These are phyloP conservation scores for Nezara viridula DNA, from an alignment of 2,888 invertebrate genomes.

Conservation along the genomic window DNA sequence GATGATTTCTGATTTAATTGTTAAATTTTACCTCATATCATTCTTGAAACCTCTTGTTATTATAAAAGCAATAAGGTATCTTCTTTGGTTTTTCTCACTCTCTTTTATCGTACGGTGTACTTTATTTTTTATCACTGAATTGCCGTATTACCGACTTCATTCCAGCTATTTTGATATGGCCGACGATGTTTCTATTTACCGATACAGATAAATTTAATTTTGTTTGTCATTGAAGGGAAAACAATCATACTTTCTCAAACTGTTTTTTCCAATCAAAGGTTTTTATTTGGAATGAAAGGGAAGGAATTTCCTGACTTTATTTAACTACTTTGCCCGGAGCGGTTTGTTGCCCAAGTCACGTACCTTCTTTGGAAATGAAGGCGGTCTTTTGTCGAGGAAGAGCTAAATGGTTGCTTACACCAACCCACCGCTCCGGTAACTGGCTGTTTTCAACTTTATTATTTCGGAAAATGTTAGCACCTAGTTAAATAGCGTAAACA, in stretches of 20 bases:
- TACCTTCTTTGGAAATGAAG: conserved; percentile 1
- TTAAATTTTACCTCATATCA: too few species aligned
- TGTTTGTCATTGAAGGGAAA: background rate
- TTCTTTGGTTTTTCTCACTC: too few species aligned
- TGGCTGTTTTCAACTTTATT: background rate
- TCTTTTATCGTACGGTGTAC: too few species aligned
- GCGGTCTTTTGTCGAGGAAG: background rate
- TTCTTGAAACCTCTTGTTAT: too few species aligned
- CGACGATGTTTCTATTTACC: background rate
- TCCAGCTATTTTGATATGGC: too few species aligned
- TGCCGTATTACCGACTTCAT: too few species aligned
- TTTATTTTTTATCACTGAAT: too few species aligned
- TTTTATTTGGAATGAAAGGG: background rate
- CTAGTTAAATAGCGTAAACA: background rate
- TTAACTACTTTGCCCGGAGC: background rate
- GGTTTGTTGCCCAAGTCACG: background rate
- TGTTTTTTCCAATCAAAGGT: background rate
- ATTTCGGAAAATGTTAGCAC: background rate
- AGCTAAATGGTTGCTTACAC: conserved; percentile 22
- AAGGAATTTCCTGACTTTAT: background rate
- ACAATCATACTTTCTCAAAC: background rate
- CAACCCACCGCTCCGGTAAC: background rate
- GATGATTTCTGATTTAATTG: too few species aligned
- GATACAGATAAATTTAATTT: background rate
- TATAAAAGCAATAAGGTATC: too few species aligned